These are phyloP conservation scores for Brachionus koreanus DNA, from an alignment of 1,140 invertebrate genomes.

Conservation along the genomic window DNA sequence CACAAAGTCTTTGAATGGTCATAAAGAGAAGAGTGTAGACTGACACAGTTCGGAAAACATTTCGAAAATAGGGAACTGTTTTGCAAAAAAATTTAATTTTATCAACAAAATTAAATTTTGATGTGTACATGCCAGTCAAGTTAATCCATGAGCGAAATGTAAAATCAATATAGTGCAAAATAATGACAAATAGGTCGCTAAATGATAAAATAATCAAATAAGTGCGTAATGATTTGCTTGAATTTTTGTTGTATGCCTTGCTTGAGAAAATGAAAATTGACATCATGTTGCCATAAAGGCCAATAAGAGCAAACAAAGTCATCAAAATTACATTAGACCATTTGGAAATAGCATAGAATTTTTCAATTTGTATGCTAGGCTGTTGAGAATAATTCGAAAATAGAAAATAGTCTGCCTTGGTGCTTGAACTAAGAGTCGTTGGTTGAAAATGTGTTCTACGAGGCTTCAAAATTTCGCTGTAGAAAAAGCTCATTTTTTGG, in stretches of 20 bases:
- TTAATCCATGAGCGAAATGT: constrained; percentile 27
- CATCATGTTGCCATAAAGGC: background rate
- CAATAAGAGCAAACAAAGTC: background rate
- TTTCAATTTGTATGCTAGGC: background rate
- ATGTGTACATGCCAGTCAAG: background rate
- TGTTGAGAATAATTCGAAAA: background rate
- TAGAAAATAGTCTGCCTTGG: background rate
- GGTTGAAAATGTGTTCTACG: background rate
- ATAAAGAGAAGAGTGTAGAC: constrained; percentile 2
- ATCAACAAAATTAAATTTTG: constrained; percentile 25
- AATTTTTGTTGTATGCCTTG: constrained; percentile 19
- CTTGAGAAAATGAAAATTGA: constrained; percentile 4
- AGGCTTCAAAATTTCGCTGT: background rate
- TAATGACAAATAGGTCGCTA: background rate
- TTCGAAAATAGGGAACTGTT: background rate
- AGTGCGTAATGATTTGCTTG: background rate
- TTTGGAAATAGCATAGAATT: background rate
- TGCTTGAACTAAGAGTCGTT: background rate
- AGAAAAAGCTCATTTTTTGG: background rate
- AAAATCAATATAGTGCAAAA: constrained; percentile 22
- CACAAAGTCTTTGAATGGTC: constrained; percentile 9
- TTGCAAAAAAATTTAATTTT: constrained; percentile 15
- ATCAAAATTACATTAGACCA: constrained; percentile 18
- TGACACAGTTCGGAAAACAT: background rate
- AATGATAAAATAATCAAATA: background rate